Evolutionary conservation across 2,797 vertebrate genomes (phyloP).

Genomic region (Leptatherina wallacei): DNA sequence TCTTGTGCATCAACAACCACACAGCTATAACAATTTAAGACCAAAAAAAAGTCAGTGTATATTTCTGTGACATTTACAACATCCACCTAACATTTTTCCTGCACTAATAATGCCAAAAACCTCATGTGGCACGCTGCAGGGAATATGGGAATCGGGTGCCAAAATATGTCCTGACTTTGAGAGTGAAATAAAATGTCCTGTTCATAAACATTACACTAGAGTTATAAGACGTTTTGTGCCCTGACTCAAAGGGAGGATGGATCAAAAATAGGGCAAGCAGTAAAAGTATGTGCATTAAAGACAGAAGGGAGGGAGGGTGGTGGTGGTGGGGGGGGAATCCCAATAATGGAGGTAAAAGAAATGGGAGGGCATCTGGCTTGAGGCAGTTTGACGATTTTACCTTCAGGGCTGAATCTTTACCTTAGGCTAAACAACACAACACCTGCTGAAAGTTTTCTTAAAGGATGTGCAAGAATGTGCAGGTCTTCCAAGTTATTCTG

Average conservation of each 20-base stretch:
- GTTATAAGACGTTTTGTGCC: slow-evolving; percentile 58
- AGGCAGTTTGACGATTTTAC: slow-evolving; percentile 64
- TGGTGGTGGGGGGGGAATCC: slow-evolving; percentile 11
- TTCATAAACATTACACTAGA: slow-evolving; percentile 72
- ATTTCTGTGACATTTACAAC: slow-evolving; percentile 75
- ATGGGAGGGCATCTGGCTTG: slow-evolving; percentile 59
- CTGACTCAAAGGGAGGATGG: slow-evolving; percentile 34
- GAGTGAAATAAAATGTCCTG: slow-evolving; percentile 73
- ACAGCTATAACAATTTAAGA: slow-evolving; percentile 48
- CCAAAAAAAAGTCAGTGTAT: slow-evolving; percentile 48
- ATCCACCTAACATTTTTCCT: slow-evolving; percentile 69
- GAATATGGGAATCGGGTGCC: slow-evolving; percentile 42
- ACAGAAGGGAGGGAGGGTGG: slow-evolving; percentile 9
- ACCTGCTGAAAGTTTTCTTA: slow-evolving; percentile 78
- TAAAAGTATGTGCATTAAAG: slow-evolving; percentile 56
- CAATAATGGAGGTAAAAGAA: slow-evolving; percentile 44
- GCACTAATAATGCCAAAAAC: slow-evolving; percentile 70
- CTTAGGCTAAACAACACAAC: slow-evolving; percentile 78
- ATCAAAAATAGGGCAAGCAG: slow-evolving; percentile 61
- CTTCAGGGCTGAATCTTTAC: slow-evolving; percentile 74
- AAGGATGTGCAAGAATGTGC: slow-evolving; percentile 75
- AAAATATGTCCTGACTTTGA: slow-evolving; percentile 75
- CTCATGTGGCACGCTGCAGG: slow-evolving; percentile 53
- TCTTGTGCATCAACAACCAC: slow-evolving; percentile 30
- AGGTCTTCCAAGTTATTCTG: slow-evolving; percentile 74